These are phyloP conservation scores for Lanius collurio DNA, from an alignment of 2,113 vertebrate genomes.

Conservation along the genomic window DNA sequence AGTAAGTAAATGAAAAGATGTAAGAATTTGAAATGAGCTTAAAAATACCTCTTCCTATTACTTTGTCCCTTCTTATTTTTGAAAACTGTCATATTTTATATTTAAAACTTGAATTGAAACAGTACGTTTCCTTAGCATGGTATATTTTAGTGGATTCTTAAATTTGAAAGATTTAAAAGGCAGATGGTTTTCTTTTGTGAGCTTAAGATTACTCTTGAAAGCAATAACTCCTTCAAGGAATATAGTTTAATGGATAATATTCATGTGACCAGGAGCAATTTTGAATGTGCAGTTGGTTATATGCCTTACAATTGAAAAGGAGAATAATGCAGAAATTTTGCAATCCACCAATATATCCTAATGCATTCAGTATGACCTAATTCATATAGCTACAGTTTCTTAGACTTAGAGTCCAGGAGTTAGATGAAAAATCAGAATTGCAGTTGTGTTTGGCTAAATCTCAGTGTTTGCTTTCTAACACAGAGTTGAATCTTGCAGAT, in stretches of 20 bases:
- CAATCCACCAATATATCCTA: not conserved
- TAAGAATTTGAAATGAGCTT: slow-evolving; percentile 12
- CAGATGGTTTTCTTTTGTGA: not conserved
- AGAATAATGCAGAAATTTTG: not conserved
- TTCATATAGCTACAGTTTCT: not conserved
- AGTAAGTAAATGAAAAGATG: not conserved
- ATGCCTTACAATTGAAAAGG: not conserved
- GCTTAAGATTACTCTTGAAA: not conserved
- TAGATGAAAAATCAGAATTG: not conserved
- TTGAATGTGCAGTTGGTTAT: not conserved
- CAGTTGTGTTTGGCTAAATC: not conserved
- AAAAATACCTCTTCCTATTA: not conserved
- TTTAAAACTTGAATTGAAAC: not conserved
- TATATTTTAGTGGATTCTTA: not conserved
- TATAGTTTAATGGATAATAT: not conserved
- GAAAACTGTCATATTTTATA: not conserved
- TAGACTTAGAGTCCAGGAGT: not conserved
- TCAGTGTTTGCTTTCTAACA: not conserved
- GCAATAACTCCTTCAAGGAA: not conserved
- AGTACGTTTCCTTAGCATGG: not conserved
- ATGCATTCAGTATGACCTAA: not conserved
- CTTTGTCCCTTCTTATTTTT: not conserved
- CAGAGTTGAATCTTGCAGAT: not conserved
- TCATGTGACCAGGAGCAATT: not conserved
- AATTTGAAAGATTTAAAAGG: not conserved